Percentiles rank a stretch among this genome's conserved stretches.
These are phyloP conservation scores for Gadopsis bispinosus DNA, from an alignment of 2,797 vertebrate species.

Conservation along the genomic window DNA sequence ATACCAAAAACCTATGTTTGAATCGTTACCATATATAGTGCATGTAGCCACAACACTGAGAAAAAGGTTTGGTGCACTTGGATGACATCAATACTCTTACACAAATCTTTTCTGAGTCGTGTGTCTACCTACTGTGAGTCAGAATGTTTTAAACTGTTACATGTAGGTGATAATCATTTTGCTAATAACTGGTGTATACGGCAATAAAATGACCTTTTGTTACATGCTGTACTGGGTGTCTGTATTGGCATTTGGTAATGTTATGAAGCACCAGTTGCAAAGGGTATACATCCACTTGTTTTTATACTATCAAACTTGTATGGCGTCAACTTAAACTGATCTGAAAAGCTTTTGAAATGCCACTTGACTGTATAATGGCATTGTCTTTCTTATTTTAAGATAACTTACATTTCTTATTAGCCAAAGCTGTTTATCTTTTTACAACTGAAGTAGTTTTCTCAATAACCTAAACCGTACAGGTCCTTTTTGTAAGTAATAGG, in stretches of 20 bases:
- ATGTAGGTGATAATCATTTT: conserved; percentile 52
- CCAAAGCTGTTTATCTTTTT: conserved; percentile 71
- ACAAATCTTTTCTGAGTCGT: conserved; percentile 35
- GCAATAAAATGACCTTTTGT: conserved; percentile 49
- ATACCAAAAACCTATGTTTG: conserved; percentile 80
- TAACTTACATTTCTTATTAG: conserved; percentile 61
- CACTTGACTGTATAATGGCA: conserved; percentile 28
- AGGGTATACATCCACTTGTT: conserved; percentile 58
- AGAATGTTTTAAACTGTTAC: conserved; percentile 74
- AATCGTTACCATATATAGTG: conserved; percentile 58
- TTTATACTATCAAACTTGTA: conserved; percentile 59
- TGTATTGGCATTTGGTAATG: conserved; percentile 29
- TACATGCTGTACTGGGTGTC: conserved; percentile 42
- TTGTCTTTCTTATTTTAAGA: conserved; percentile 52
- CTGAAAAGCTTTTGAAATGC: conserved; percentile 66
- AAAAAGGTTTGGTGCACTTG: conserved; percentile 72
- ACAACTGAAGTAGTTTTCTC: conserved; percentile 46
- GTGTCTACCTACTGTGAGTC: conserved; percentile 56
- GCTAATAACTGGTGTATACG: conserved; percentile 54
- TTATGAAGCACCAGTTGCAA: conserved; percentile 55
- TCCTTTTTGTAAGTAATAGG: conserved; percentile 62
- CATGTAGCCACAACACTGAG: conserved; percentile 67
- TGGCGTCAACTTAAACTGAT: conserved; percentile 44
- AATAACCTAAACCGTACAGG: conserved; percentile 63
- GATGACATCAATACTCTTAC: conserved; percentile 40